phyloP scores from a whole-genome alignment of 1,140 invertebrate species.

The Euglossa dilemma region DNA sequence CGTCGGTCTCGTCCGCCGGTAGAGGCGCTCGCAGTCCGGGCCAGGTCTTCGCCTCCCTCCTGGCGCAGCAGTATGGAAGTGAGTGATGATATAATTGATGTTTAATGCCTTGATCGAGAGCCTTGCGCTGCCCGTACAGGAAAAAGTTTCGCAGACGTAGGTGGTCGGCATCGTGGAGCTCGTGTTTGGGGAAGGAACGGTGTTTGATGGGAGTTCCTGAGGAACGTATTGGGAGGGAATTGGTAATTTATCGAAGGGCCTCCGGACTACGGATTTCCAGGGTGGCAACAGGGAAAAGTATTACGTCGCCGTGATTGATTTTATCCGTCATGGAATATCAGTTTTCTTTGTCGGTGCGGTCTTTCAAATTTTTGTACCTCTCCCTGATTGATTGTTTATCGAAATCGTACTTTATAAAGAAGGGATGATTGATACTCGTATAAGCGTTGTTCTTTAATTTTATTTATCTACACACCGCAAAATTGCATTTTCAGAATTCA shows the following conservation, averaged over 20 bases:
- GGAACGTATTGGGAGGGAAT: slow-evolving; percentile 7
- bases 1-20: slow-evolving; percentile 70
- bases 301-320: slow-evolving; percentile 1
- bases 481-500: no score
- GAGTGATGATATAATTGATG: slow-evolving; percentile 67
- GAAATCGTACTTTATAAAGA: background rate
- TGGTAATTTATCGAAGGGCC: slow-evolving; percentile 26
- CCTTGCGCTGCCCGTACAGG: background rate
- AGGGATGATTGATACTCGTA: background rate
- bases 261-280: background rate
- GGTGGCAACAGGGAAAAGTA: slow-evolving; percentile 10
- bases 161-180: background rate
- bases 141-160: slow-evolving; percentile 23
- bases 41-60: slow-evolving; percentile 85
- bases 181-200: slow-evolving; percentile 23
- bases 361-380: background rate
- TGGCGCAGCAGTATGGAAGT: slow-evolving; percentile 82
- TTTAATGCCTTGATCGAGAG: slow-evolving; percentile 42
- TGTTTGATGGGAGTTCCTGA: background rate
- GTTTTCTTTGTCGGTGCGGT: background rate
- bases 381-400: background rate
- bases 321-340: background rate
- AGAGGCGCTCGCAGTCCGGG: slow-evolving; percentile 84
- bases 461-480: no score
- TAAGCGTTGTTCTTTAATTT: background rate